Percentiles rank a stretch among this genome's conserved stretches.
Evolutionary conservation across 2,113 vertebrate genomes (phyloP).

Genomic region (Otus sunia): DNA sequence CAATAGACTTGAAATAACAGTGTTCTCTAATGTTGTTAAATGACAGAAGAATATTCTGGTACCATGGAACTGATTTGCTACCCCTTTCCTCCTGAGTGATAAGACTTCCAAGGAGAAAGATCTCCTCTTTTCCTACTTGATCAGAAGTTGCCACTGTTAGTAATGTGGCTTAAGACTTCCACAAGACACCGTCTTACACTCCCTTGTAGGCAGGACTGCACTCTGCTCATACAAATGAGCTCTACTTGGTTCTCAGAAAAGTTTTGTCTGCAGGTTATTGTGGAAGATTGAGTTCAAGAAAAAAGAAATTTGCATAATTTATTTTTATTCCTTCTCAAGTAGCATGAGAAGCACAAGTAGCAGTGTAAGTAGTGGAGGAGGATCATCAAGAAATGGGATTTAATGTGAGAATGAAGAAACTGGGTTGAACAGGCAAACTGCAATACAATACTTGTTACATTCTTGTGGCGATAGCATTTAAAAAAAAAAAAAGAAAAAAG

Average conservation of each 20-base stretch:
- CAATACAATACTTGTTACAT: background rate
- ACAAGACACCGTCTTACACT: background rate
- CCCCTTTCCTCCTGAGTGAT: background rate
- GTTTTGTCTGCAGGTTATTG: background rate
- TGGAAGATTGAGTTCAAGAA: background rate
- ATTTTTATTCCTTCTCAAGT: background rate
- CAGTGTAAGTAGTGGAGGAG: background rate
- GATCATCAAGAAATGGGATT: background rate
- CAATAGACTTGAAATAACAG: background rate
- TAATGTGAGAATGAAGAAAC: background rate
- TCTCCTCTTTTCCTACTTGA: background rate
- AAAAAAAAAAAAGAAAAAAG: background rate
- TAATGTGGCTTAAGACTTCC: background rate
- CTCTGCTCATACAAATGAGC: background rate
- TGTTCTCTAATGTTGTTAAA: background rate
- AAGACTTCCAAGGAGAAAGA: background rate
- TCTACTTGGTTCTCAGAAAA: background rate
- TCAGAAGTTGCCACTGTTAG: background rate
- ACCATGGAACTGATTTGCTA: background rate
- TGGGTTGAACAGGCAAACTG: background rate
- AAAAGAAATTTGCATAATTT: background rate
- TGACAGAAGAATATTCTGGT: background rate
- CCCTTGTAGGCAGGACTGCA: background rate
- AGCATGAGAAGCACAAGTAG: background rate
- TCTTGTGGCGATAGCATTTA: background rate